A percentile compares a stretch with the other conserved stretches of the same genome.
Conservation (phyloP, 2,113 vertebrate species). For the Nerophis ophidion region DNA sequence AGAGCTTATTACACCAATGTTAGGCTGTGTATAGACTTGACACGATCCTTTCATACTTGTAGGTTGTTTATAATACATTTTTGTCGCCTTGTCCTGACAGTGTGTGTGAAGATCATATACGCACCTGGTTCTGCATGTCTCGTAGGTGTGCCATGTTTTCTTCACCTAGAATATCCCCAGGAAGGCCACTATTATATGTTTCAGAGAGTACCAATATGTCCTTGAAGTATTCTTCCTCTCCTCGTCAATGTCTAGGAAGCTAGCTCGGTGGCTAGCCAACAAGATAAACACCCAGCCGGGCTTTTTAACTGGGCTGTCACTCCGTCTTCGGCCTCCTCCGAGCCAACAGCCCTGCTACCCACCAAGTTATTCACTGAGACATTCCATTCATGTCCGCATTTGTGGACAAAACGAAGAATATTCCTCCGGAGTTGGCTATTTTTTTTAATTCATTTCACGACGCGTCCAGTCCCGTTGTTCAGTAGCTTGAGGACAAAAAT, state of each 20-base stretch:
- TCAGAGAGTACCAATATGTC: slow-evolving; percentile 28
- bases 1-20: no score
- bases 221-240: slow-evolving; percentile 24
- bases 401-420: neutral
- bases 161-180: slow-evolving; percentile 33
- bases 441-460: slow-evolving; percentile 61
- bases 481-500: slow-evolving; percentile 70
- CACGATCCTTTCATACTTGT: neutral
- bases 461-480: slow-evolving; percentile 60
- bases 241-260: slow-evolving; percentile 47
- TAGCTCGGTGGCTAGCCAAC: slow-evolving; percentile 58
- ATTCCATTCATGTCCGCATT: slow-evolving; percentile 54
- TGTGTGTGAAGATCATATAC: slow-evolving; percentile 30
- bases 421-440: slow-evolving; percentile 48
- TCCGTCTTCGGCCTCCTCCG: slow-evolving; percentile 66
- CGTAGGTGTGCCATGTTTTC: slow-evolving; percentile 72
- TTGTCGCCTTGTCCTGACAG: slow-evolving; percentile 43
- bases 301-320: slow-evolving; percentile 63
- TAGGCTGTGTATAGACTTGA: no score
- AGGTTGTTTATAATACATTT: neutral
- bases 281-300: slow-evolving; percentile 62
- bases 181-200: slow-evolving; percentile 39
- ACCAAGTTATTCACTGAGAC: slow-evolving; percentile 40
- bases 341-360: slow-evolving; percentile 46
- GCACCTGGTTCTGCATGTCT: slow-evolving; percentile 75